Evolutionary conservation across 1,140 invertebrate species (phyloP), one percentile per base, ranked within the genome.

Genomic region (Amphibalanus amphitrite): DNA sequence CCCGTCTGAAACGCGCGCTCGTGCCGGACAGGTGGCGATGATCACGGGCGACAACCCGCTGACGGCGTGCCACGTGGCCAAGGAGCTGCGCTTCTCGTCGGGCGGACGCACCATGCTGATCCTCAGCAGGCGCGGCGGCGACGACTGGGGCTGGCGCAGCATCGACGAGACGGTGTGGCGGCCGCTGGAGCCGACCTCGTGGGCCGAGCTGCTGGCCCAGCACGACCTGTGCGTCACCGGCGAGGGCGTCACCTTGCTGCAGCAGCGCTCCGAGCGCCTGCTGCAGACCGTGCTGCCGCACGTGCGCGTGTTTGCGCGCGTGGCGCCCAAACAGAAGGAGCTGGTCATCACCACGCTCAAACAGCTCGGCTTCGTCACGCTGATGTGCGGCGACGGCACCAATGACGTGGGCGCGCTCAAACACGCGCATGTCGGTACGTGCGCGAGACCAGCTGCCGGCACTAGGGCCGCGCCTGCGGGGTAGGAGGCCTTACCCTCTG

Each of bases 381-480:
- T 99, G 0, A 99, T 99, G 97, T 99, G 97, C 80, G 97, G 97
- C n/a, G 97, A 99, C 84, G 97, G 97, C 73, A 99, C 97, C 1
- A 99, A 99, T 82, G 97, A 99, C 84, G 97, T 99, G 29, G 97
- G 97, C n/a, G 97, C 97, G 29, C 83, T 99, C 17, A 99, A 99
- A 85, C 97, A 99, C 83, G 94, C 97, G 59, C 88, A 97, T 82
- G 93, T 97, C 79, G 94, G 93, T 74, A 69, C 68, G 74, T 72
- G 25, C 20, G 28, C n/a, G n/a, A n/a, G n/a, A n/a, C n/a, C n/a
- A n/a, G n/a, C n/a, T n/a, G n/a, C n/a, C n/a, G n/a, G n/a, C n/a
- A n/a, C n/a, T n/a, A n/a, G n/a, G n/a, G n/a, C n/a, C n/a, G n/a
- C n/a, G n/a, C n/a, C n/a, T n/a, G n/a, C n/a, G n/a, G n/a, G n/a